phyloP scores from a whole-genome alignment of 2,797 vertebrate species.

The Xenops minutus region DNA sequence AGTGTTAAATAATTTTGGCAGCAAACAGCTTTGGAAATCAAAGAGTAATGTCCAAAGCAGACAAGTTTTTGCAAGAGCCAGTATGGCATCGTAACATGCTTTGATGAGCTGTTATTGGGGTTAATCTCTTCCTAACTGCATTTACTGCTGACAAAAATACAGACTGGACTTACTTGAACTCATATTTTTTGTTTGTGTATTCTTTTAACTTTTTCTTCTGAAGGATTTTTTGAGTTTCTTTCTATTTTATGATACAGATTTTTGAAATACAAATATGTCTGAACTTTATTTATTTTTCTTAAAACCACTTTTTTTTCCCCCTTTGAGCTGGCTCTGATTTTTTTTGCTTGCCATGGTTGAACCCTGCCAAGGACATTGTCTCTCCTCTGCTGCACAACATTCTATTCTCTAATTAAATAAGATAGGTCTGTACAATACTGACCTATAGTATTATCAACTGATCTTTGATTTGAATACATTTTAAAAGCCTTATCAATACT shows the following conservation, averaged over 20 bases:
- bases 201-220: neutral
- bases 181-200: neutral
- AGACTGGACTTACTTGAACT: neutral
- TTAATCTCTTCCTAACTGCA: neutral
- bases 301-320: neutral
- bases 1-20: neutral
- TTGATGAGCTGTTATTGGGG: neutral
- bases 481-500: neutral
- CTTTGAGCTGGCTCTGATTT: neutral
- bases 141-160: neutral
- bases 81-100: neutral
- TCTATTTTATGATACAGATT: neutral
- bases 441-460: neutral
- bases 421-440: neutral
- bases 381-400: neutral
- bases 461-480: neutral
- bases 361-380: neutral
- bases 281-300: neutral
- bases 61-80: neutral
- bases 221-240: neutral
- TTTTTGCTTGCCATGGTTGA: fast-evolving
- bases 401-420: neutral
- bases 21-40: neutral
- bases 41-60: neutral
- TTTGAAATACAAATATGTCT: neutral